These are phyloP conservation scores for Rhinolophus sinicus DNA, from an alignment of 2,113 vertebrate genomes.

Conservation along the genomic window DNA sequence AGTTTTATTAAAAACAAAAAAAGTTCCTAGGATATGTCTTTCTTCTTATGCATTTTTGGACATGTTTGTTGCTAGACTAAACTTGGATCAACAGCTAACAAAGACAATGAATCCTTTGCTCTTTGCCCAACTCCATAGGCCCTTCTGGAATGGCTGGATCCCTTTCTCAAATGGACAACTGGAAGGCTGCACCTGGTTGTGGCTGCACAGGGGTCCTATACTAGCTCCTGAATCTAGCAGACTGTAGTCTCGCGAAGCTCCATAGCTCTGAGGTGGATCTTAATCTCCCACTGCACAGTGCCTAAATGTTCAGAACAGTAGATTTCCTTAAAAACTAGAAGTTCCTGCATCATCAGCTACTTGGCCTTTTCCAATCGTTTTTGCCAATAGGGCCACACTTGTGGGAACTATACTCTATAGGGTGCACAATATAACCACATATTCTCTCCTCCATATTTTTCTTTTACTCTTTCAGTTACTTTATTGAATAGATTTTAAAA, in stretches of 20 bases:
- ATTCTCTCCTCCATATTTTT: background rate
- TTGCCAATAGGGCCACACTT: background rate
- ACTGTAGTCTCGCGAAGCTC: background rate
- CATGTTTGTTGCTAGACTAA: background rate
- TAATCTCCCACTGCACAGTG: background rate
- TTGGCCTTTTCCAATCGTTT: background rate
- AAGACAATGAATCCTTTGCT: background rate
- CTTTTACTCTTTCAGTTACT: background rate
- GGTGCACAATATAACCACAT: background rate
- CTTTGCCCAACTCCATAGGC: background rate
- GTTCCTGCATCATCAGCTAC: background rate
- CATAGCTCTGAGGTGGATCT: background rate
- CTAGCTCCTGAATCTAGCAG: background rate
- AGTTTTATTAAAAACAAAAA: background rate
- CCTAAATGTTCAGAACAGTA: background rate
- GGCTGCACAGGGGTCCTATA: background rate
- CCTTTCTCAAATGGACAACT: background rate
- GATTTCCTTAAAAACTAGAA: background rate
- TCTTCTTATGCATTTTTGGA: background rate
- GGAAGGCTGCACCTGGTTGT: background rate
- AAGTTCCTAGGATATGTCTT: background rate
- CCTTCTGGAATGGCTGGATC: background rate
- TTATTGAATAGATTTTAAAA: constrained; percentile 15
- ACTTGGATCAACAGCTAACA: background rate
- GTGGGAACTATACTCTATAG: background rate